These are phyloP conservation scores for Formica aserva DNA, from an alignment of 2,888 invertebrate species.

Conservation along the genomic window DNA sequence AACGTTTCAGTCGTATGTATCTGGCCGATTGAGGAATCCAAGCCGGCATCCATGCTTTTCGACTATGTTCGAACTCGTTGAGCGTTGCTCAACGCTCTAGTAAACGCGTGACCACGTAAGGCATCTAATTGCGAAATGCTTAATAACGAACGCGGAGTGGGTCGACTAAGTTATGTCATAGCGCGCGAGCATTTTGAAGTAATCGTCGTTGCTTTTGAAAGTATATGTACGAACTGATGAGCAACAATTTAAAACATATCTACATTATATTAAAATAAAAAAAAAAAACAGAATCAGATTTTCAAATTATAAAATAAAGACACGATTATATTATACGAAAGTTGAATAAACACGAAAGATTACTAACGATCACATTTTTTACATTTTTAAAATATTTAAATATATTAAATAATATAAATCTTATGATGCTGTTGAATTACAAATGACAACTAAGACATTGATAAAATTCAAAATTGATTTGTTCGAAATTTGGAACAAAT, in stretches of 20 bases:
- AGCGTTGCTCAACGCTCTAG: constrained; percentile 46
- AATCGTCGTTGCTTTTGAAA: constrained; percentile 10
- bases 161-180: constrained; percentile 58
- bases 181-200: constrained; percentile 8
- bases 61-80: constrained; percentile 33
- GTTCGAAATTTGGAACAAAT: background rate
- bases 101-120: constrained; percentile 41
- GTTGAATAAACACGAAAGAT: background rate
- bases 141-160: constrained; percentile 23
- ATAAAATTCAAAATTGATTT: background rate
- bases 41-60: constrained; percentile 15
- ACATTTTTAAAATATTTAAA: background rate
- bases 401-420: background rate
- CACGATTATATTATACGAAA: background rate
- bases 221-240: background rate
- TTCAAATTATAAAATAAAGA: background rate
- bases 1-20: constrained; percentile 4
- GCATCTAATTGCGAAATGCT: constrained; percentile 63
- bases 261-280: background rate
- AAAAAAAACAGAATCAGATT: background rate
- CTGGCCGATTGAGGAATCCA: constrained; percentile 27
- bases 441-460: background rate
- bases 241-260: background rate
- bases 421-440: background rate
- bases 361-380: background rate